These are phyloP conservation scores for Branchellion lobata DNA, from an alignment of 2,888 invertebrate genomes.

Conservation along the genomic window DNA sequence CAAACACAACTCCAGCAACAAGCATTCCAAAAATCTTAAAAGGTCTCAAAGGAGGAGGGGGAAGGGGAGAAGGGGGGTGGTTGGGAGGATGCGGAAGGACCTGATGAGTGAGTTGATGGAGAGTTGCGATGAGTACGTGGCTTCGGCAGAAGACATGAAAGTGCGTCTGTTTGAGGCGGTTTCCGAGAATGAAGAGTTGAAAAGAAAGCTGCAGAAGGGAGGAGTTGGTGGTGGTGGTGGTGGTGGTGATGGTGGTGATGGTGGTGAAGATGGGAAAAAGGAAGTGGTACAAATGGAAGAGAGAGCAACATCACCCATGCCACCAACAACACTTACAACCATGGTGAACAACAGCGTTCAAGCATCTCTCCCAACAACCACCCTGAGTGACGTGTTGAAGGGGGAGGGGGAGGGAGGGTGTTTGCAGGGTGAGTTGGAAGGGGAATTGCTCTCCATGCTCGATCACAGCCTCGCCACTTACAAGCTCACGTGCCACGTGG, in stretches of 20 bases:
- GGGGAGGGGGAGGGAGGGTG: too few species aligned
- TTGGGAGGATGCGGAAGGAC: constrained; percentile 12
- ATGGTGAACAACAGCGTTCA: not conserved
- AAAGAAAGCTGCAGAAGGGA: not conserved
- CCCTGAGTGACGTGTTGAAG: too few species aligned
- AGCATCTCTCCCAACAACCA: not conserved
- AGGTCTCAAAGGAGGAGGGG: too few species aligned
- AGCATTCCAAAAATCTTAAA: too few species aligned
- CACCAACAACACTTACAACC: too few species aligned
- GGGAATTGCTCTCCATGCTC: not conserved
- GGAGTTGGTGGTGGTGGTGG: not conserved
- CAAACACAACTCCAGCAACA: too few species aligned
- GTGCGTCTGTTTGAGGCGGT: not conserved
- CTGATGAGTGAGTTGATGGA: constrained; percentile 38
- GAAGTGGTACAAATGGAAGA: not conserved
- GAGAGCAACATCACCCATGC: not conserved
- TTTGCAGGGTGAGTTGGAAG: not conserved
- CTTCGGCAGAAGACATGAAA: not conserved
- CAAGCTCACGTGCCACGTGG: constrained; percentile 1
- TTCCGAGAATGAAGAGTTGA: constrained; percentile 11
- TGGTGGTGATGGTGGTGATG: not conserved
- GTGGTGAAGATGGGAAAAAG: not conserved
- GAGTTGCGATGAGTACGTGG: constrained; percentile 27
- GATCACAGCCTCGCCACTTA: not conserved
- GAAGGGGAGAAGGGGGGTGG: too few species aligned